These are phyloP conservation scores for Lepilemur ruficaudatus DNA, from an alignment of 2,797 vertebrate species.

Conservation along the genomic window DNA sequence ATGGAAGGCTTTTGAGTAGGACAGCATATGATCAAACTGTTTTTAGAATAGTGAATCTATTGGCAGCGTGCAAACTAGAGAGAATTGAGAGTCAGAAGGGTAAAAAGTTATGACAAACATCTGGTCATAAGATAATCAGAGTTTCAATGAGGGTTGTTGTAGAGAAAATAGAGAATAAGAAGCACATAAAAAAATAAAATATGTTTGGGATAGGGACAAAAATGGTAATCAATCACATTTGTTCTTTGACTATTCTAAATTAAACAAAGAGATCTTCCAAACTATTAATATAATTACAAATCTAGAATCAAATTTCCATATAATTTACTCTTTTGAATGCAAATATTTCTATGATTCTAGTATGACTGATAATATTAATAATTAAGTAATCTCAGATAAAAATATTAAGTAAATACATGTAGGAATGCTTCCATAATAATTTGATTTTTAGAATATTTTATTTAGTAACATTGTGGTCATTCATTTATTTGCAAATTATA, in stretches of 20 bases:
- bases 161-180: neutral
- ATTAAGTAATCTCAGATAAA: neutral
- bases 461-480: neutral
- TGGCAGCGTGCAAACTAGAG: neutral
- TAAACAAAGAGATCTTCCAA: neutral
- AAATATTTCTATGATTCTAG: constrained; percentile 15
- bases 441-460: neutral
- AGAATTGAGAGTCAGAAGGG: neutral
- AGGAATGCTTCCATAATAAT: neutral
- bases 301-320: neutral
- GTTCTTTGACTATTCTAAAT: neutral
- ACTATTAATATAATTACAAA: neutral
- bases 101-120: neutral
- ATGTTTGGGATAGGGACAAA: neutral
- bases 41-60: neutral
- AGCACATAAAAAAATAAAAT: too few relatives aligned
- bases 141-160: neutral
- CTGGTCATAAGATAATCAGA: neutral
- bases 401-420: constrained; percentile 24
- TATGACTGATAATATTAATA: constrained; percentile 12
- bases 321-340: neutral
- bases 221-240: neutral
- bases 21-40: neutral
- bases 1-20: neutral
- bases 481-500: constrained; percentile 28